These are phyloP conservation scores for Heliangelus exortis DNA, from an alignment of 2,797 vertebrate genomes.

Conservation along the genomic window DNA sequence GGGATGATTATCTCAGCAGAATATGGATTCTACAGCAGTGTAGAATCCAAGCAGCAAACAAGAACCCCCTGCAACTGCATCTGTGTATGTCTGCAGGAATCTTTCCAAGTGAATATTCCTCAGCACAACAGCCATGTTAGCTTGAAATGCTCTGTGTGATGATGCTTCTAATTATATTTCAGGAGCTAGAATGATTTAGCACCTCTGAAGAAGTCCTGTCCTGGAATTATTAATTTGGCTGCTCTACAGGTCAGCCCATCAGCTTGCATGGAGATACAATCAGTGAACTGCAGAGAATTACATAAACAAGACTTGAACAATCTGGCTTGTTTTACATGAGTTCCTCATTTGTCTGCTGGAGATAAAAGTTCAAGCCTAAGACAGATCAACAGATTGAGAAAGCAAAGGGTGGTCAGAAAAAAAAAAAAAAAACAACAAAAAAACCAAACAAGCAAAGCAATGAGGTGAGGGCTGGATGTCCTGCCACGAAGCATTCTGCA, in stretches of 20 bases:
- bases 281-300: slow-evolving; percentile 19
- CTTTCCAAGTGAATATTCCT: neutral
- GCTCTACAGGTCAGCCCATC: neutral
- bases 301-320: neutral
- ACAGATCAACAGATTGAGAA: neutral
- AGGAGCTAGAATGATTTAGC: neutral
- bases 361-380: neutral
- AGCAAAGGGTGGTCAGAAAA: neutral
- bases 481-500: rapidly evolving
- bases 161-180: neutral
- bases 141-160: neutral
- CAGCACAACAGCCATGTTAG: neutral
- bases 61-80: neutral
- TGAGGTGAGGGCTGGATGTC: neutral
- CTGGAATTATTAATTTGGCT: neutral
- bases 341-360: neutral
- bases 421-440: neutral
- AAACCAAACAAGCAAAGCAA: neutral
- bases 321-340: neutral
- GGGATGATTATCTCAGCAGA: neutral
- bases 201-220: neutral
- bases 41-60: neutral
- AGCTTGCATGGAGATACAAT: neutral
- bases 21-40: neutral
- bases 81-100: neutral